Evolutionary conservation across 2,888 invertebrate genomes (phyloP), one percentile per base, ranked within the genome.

Genomic region (Rhaphigaster nebulosa): DNA sequence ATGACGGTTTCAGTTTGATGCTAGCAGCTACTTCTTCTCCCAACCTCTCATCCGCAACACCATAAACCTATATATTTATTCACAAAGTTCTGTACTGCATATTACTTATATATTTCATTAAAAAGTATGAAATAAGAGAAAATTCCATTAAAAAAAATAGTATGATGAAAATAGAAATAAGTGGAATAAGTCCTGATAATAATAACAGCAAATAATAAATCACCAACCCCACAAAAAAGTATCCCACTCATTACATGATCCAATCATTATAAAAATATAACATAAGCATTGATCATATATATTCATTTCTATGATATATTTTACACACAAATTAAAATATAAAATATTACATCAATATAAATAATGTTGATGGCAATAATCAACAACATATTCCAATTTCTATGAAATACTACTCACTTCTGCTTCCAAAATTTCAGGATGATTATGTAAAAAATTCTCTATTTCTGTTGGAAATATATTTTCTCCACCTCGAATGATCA

Each of bases 401-500:
- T 65, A 18, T 15, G 6, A 5, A 18, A 29, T 65, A 15, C 6
- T 34, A 38, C 92, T 93, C 93, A 96, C 96, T 93, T 97, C 96
- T 80, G 95, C 96, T 93, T 97, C 97, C 26, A 95, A 93, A 84
- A 98, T 94, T 92, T 95, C 95, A 0, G 97, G 96, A 94, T 97
- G 97, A 0, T 95, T 95, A 93, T 96, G 96, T 26, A 97, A 93
- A 88, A 96, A 94, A 92, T 97, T 96, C 93, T 98, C 98, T 41
- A 98, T 95, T 94, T 98, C 97, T 95, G 96, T 96, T 0, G 98
- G 97, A 92, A 96, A 97, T 91, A 98, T 96, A 92, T 95, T 93
- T 92, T 93, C 93, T 15, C 93, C 93, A 88, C 92, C 92, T 90
- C 93, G 89, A 23, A 92, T 93, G 1, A 93, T 92, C 20, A 93